phyloP scores from a whole-genome alignment of 1,140 invertebrate genomes.

The Danaus plexippus region DNA sequence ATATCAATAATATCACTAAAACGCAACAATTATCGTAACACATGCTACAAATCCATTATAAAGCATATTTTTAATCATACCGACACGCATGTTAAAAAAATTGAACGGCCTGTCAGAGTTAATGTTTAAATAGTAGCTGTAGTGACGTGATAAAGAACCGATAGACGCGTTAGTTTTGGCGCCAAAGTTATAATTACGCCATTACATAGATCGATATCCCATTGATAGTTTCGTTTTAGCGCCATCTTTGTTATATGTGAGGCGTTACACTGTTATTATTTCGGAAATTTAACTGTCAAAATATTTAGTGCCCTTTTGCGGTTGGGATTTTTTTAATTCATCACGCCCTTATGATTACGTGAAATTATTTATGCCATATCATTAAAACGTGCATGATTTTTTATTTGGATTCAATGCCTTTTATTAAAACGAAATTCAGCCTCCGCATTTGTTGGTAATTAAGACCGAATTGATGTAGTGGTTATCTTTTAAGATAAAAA shows the following conservation, averaged over 20 bases:
- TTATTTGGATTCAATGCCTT: too few species aligned
- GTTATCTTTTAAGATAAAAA: too few species aligned
- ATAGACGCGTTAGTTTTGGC: conserved; percentile 61
- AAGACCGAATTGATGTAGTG: too few species aligned
- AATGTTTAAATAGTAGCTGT: conserved; percentile 69
- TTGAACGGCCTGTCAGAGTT: conserved; percentile 64
- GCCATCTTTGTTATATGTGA: conserved; percentile 18
- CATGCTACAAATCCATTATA: conserved; percentile 52
- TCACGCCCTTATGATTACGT: too few species aligned
- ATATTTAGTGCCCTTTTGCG: conserved; percentile 31
- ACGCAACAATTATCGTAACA: conserved; percentile 35
- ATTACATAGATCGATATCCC: conserved; percentile 66
- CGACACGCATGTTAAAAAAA: conserved; percentile 47
- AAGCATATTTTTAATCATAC: conserved; percentile 38
- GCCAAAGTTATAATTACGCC: conserved; percentile 58
- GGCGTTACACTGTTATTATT: conserved; percentile 38
- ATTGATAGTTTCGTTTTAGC: conserved; percentile 44
- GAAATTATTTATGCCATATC: too few species aligned
- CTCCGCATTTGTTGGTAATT: too few species aligned
- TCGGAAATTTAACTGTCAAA: conserved; percentile 41
- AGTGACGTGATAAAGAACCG: conserved; percentile 41
- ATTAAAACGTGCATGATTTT: too few species aligned
- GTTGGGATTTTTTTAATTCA: conserved; percentile 4
- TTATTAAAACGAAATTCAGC: too few species aligned
- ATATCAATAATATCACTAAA: conserved; percentile 7